Evolutionary conservation across 2,113 vertebrate genomes (phyloP).

Genomic region (Engraulis encrasicolus): DNA sequence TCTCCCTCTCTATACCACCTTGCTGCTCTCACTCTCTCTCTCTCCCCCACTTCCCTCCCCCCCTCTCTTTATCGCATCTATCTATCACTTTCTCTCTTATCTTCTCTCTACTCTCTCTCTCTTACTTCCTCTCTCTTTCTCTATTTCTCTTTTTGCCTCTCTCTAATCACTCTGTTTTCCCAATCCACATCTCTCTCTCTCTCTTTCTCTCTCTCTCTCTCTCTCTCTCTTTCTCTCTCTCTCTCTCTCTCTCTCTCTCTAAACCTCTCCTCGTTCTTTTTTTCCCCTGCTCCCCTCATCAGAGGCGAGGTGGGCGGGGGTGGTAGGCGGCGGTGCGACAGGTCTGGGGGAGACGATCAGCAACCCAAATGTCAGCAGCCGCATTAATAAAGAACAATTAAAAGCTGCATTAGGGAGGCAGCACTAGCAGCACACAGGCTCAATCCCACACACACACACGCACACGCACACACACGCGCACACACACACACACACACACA

Average conservation of each 20-base stretch:
- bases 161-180: too few species aligned
- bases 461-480: not conserved
- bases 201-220: conserved; percentile 15
- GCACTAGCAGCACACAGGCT: conserved; percentile 55
- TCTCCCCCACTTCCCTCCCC: too few species aligned
- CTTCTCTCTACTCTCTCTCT: too few species aligned
- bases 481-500: not conserved
- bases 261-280: not conserved
- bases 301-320: too few species aligned
- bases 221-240: conserved; percentile 19
- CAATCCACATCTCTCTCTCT: not conserved
- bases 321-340: conserved; percentile 50
- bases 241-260: conserved; percentile 16
- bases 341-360: conserved; percentile 73
- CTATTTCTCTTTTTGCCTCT: too few species aligned
- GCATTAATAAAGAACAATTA: conserved; percentile 88
- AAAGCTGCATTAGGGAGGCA: conserved; percentile 75
- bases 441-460: conserved; percentile 44
- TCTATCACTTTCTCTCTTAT: too few species aligned
- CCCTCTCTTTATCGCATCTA: too few species aligned
- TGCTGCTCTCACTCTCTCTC: too few species aligned
- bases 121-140: too few species aligned
- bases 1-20: too few species aligned
- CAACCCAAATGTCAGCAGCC: conserved; percentile 82
- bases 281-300: conserved; percentile 31